Base-by-base conservation (phyloP, 2,888 invertebrate genomes). In the Stenchaetothrips biformis region DNA sequence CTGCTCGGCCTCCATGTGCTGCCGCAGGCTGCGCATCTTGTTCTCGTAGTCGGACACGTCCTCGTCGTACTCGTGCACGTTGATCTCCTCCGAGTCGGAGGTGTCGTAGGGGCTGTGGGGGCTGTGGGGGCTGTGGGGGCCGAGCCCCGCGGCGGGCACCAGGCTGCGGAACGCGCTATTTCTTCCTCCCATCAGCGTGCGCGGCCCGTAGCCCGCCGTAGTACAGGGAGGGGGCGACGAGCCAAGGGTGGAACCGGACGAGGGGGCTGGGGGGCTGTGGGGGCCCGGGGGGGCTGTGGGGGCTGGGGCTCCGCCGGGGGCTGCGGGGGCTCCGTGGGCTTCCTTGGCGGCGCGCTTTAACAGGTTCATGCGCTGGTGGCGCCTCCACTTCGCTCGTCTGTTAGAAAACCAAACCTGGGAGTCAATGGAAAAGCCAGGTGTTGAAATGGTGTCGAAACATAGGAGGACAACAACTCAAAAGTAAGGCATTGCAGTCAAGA, bases 341-440 rank as follows among this genome's bases (percentile, higher is more conserved):
- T 62, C 78, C 79, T 47, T 79, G 80, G 83, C 85, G 84, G 81
- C 85, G 85, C 84, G 83, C 88, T 95, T 95, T 89, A 95, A 91
- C 86, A 95, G 92, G 89, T 94, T 95, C 95, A 96, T 95, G 88
- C 96, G 94, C 89, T 97, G 96, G 89, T 97, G 96, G 87, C 97
- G 94, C 88, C 97, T 93, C 96, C 96, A 97, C 92, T 97, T 97
- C 89, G 97, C 97, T 91, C 97, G 94, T 94, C 97, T 95, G 94
- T 97, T 97, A 92, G 96, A 97, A 95, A 97, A 97, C 97, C 97
- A 97, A 93, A 97, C 97, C 97, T 97, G 94, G 92, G 93, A 92
- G 91, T 91, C 91, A 92, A 78, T 77, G 80, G 81, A 80, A 78
- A 79, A 53, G 62, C 59, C n/a, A 79, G 25, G 53, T 59, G 53